Conservation (phyloP, 2,797 vertebrate species). For the Neoniphon sammara region DNA sequence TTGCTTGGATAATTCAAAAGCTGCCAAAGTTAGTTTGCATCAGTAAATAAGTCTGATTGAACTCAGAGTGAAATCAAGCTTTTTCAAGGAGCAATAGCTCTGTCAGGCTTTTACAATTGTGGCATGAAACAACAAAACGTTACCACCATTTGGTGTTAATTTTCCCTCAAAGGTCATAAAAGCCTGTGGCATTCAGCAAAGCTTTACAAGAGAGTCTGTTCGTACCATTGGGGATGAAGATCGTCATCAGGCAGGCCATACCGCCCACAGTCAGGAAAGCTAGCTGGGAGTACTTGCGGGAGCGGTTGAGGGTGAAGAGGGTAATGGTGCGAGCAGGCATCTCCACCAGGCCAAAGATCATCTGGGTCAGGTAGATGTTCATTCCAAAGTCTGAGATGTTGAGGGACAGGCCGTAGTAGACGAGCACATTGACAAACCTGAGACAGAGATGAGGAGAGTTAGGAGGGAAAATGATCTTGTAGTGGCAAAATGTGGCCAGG, state of each 20-base stretch:
- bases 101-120: too few relatives aligned
- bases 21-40: too few relatives aligned
- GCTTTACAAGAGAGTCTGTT: not conserved
- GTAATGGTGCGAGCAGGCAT: constrained; percentile 82
- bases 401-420: constrained; percentile 88
- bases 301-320: constrained; percentile 83
- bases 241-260: constrained; percentile 81
- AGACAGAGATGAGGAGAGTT: not conserved
- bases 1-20: too few relatives aligned
- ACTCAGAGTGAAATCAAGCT: too few relatives aligned
- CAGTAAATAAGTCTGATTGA: too few relatives aligned
- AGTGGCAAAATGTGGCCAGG: too few relatives aligned
- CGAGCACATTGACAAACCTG: constrained; percentile 89
- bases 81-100: too few relatives aligned
- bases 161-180: not conserved
- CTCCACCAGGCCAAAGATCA: constrained; percentile 89
- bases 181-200: not conserved
- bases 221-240: constrained; percentile 83
- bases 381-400: constrained; percentile 87
- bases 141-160: not conserved
- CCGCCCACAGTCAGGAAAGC: constrained; percentile 82
- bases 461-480: constrained; percentile 37
- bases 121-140: not conserved
- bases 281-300: constrained; percentile 83
- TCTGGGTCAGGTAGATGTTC: constrained; percentile 90